Base-by-base conservation (phyloP, 1,140 invertebrate species). In the Drosophila cardini region DNA sequence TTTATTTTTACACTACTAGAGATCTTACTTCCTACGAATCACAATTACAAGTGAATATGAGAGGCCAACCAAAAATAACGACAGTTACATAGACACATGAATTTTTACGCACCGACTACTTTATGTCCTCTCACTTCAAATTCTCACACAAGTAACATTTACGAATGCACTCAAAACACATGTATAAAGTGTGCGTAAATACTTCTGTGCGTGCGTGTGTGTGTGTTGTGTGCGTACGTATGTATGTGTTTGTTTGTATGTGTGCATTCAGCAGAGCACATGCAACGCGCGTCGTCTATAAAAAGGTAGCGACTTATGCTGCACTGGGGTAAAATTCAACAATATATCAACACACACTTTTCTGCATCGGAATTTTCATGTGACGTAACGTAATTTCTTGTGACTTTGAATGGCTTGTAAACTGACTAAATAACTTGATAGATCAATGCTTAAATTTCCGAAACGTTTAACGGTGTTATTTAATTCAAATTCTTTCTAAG, bases 21-120 rank as follows among this genome's bases (percentile, higher is more conserved):
- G 84, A 89, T 80, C 83, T 87, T 87, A 87, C 80, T 87, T 73
- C 76, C 83, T 87, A 87, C 72, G 69, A 87, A 87, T 87, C 83
- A 87, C 84, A 87, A 89, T 80, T 87, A 89, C 72, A 87, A 86
- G 80, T 87, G 83, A 89, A 68, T 77, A 62, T 76, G 16, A 55
- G 42, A 69, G 18, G 32, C 40, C 16, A 13, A 32, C 50, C 45
- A 40, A 69, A 72, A 64, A 65, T 52, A 48, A 61, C 71, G 50
- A 73, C 56, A 69, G 48, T 62, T 68, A 42, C 32, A 58, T 21
- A 56, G 9, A 52, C 13, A 69, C 5, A 63, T 70, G 72, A 70
- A 63, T 43, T 63, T 63, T 46, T 56, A 74, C 58, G 65, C 72
- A 63, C 58, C 57, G 67, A 74, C 65, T 74, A 74, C 65, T 69